Base-by-base conservation (phyloP, 2,888 invertebrate genomes). In the Andricus curvator region DNA sequence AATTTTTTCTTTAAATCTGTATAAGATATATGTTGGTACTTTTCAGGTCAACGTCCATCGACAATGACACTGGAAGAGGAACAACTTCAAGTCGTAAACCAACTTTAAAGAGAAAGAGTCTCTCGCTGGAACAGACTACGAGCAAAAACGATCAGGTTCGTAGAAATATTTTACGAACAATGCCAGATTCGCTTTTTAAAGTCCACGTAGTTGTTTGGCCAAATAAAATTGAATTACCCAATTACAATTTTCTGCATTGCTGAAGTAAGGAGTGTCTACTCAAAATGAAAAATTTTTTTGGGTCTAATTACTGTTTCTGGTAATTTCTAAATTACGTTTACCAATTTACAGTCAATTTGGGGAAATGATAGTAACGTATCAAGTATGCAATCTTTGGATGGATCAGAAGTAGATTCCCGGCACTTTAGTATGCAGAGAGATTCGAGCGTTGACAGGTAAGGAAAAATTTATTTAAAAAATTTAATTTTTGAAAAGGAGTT, bases 321-420 rank as follows among this genome's bases (percentile, higher is more conserved):
- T 48, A 0, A 48, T 48, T 48, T 48, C 48, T 48, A 15, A 17
- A 48, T 48, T 5, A 48, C 3, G 15, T 48, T 48, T 48, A 4
- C 4, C 17, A 48, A 60, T 74, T 67, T 81, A 68, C 94, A 96
- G 93, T 94, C 94, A 81, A 97, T 98, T 88, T 98, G 98, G 98
- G 95, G 96, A 44, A 96, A 96, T 78, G 97, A 97, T 84, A 97
- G 97, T 81, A 98, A 97, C 90, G 95, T 97, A 81, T 96, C 97
- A 0, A 97, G 97, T 82, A 94, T 97, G 93, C 96, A 97, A 88
- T 97, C 97, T 0, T 93, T 96, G 82, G 96, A 96, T 87, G 93
- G 92, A 70, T 93, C 93, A 5, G 94, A 94, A 84, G 87, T 91
- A 65, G 96, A 96, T 85, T 93, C 93, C 25, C 93, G 95, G 67